A percentile compares a stretch with the other conserved stretches of the same genome.
Evolutionary conservation across 1,140 invertebrate genomes (phyloP).

Genomic region (Argopecten irradians): DNA sequence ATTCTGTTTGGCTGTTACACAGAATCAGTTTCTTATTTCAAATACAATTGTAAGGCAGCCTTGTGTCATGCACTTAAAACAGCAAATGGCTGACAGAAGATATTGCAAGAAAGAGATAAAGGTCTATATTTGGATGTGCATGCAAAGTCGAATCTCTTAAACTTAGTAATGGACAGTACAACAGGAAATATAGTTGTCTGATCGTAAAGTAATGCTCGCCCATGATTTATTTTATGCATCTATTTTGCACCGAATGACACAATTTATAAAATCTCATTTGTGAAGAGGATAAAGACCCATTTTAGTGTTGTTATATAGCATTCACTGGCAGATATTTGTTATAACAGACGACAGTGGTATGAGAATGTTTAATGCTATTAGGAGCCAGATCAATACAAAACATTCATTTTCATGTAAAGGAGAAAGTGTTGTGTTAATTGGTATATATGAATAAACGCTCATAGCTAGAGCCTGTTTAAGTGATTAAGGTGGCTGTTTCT

Average conservation of each 20-base stretch:
- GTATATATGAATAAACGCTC: background rate
- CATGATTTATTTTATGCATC: too few species aligned
- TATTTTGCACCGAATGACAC: background rate
- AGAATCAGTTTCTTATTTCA: too few species aligned
- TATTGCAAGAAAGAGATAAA: too few species aligned
- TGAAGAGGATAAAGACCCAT: background rate
- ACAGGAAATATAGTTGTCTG: too few species aligned
- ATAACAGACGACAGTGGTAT: background rate
- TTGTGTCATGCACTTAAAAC: too few species aligned
- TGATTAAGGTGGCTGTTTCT: background rate
- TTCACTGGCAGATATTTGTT: background rate
- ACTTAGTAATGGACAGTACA: too few species aligned
- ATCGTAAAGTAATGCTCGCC: too few species aligned
- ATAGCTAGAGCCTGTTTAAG: background rate
- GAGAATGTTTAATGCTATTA: background rate
- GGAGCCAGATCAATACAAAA: conserved; percentile 1
- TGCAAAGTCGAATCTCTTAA: too few species aligned
- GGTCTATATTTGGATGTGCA: too few species aligned
- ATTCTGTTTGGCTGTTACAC: too few species aligned
- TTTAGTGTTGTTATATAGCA: background rate
- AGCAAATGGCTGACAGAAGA: too few species aligned
- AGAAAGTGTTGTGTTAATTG: background rate
- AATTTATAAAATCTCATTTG: background rate
- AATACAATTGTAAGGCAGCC: too few species aligned
- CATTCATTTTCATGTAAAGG: background rate